Conservation (phyloP, 2,888 invertebrate genomes). For the Drosophila putrida region DNA sequence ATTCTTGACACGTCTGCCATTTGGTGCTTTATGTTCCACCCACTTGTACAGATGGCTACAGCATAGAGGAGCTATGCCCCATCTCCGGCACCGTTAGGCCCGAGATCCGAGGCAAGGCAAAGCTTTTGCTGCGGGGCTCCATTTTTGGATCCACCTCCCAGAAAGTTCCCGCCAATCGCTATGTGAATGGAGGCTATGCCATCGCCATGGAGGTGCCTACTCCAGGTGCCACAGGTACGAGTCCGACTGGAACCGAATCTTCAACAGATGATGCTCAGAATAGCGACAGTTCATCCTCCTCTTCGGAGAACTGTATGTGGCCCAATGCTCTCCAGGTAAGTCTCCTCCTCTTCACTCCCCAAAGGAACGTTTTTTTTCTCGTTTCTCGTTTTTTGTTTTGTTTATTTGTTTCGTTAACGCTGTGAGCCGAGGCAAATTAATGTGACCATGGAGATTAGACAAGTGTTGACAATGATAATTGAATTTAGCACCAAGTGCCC, state of each 20-base stretch:
- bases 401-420: slow-evolving; percentile 6
- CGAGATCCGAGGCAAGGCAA: slow-evolving; percentile 80
- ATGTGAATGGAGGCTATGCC: slow-evolving; percentile 72
- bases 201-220: slow-evolving; percentile 47
- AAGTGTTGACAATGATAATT: slow-evolving; percentile 26
- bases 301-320: slow-evolving; percentile 88
- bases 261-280: slow-evolving; percentile 45
- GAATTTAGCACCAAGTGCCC: slow-evolving; percentile 9
- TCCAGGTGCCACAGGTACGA: slow-evolving; percentile 43
- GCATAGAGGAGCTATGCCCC: slow-evolving; percentile 84
- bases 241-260: slow-evolving; percentile 37
- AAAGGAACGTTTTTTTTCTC: not conserved
- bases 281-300: slow-evolving; percentile 64
- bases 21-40: slow-evolving; percentile 46
- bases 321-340: slow-evolving; percentile 92
- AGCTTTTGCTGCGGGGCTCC: slow-evolving; percentile 82
- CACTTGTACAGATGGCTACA: slow-evolving; percentile 80
- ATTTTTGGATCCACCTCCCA: slow-evolving; percentile 80
- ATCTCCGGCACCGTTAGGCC: slow-evolving; percentile 48
- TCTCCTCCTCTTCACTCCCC: not conserved
- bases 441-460: slow-evolving; percentile 22
- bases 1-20: slow-evolving; percentile 56
- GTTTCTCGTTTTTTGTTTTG: slow-evolving; percentile 3
- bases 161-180: slow-evolving; percentile 81
- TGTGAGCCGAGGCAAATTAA: slow-evolving; percentile 7